Evolutionary conservation across 1,140 invertebrate species (phyloP), one percentile per base, ranked within the genome.

Genomic region (Lysiphlebus fabarum): DNA sequence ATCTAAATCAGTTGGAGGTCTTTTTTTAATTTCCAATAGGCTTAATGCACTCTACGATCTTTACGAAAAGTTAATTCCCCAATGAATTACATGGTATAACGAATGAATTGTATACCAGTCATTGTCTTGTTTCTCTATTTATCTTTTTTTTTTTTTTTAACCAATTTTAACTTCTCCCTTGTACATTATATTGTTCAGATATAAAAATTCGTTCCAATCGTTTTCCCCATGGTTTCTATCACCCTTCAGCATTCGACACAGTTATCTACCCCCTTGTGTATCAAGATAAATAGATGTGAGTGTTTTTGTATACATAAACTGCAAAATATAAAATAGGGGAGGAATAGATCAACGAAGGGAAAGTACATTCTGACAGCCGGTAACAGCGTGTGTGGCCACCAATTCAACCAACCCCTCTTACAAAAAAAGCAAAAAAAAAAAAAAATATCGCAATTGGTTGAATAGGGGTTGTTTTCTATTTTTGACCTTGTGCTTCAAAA

Each of bases 51-150:
- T 63, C 58, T 26, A 14, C 49, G 42, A 54, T 63, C 43, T 55
- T 59, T 34, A 56, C 58, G 36, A 59, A 54, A 64, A 64, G 62
- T 64, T 64, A 64, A 64, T 64, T 51, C 59, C 59, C 56, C 49
- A 64, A 64, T 59, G 62, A 64, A 64, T 64, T 61, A 59, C 62
- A 61, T 50, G 51, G 37, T 55, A 47, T 53, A 53, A 53, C 58
- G 45, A 42, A 42, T 60, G 54, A 14, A 34, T 51, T 48, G 17
- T 60, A 41, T 26, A 45, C 38, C 36, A 1, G 51, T 33, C 10
- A 12, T 9, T 11, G 51, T 37, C 37, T 41, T 41, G 6, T 17
- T 36, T 50, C 37, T 58, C n/a, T 40, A 45, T 43, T 34, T 45
- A 53, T 45, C 4, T 14, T 33, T 9, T 26, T 47, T 8, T 42